Conservation (phyloP, 2,888 invertebrate species). For the Cerastis rubricosa region DNA sequence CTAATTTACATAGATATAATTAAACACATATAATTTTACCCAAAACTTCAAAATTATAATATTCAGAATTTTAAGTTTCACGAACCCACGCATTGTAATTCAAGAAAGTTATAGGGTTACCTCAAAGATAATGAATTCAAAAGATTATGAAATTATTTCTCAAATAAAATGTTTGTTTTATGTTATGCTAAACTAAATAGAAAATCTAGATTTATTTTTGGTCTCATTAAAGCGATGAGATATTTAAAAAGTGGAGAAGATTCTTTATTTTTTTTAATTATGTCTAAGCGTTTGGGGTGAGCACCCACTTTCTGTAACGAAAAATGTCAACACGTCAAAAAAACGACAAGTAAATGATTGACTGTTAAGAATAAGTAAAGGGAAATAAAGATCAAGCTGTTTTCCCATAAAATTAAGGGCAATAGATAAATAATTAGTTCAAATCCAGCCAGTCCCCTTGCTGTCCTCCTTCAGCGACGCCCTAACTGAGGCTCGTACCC, state of each 20-base stretch:
- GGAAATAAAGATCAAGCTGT: not conserved
- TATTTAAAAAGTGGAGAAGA: not conserved
- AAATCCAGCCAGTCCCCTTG: too few species aligned
- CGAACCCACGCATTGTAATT: constrained; percentile 22
- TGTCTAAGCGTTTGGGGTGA: not conserved
- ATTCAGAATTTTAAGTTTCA: constrained; percentile 17
- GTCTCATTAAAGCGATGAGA: constrained; percentile 59
- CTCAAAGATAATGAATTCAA: constrained; percentile 40
- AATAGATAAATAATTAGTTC: not conserved
- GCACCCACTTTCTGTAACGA: not conserved
- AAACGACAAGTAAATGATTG: not conserved
- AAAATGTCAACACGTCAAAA: not conserved
- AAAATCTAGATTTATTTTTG: constrained; percentile 27
- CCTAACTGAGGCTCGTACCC: too few species aligned
- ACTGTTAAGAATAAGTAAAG: not conserved
- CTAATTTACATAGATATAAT: constrained; percentile 36
- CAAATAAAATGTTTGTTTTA: constrained; percentile 31
- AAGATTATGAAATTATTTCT: constrained; percentile 32
- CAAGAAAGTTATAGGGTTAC: constrained; percentile 12
- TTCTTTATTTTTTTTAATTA: not conserved
- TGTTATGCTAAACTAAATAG: constrained; percentile 20
- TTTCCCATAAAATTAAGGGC: not conserved
- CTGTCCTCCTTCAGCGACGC: too few species aligned
- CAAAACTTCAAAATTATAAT: constrained; percentile 23
- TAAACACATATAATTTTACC: constrained; percentile 15